phyloP scores from a whole-genome alignment of 2,797 vertebrate species.

The Alauda arvensis region DNA sequence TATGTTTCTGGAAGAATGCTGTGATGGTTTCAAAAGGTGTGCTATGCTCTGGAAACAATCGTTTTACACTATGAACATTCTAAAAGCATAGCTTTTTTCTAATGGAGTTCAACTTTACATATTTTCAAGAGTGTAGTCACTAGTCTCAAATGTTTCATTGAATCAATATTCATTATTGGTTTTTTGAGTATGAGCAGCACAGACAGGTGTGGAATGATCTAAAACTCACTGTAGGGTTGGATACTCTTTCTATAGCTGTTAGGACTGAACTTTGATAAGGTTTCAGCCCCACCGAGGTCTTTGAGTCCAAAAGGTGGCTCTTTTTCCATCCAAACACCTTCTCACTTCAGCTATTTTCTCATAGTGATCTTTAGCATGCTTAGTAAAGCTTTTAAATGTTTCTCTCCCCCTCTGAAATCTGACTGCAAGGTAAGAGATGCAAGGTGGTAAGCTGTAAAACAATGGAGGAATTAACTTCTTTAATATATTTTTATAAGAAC shows the following conservation, averaged over 20 bases:
- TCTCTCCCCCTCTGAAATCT: neutral
- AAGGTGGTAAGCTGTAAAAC: neutral
- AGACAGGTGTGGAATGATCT: neutral
- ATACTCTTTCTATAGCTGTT: neutral
- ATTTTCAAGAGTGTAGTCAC: neutral
- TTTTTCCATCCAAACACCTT: neutral
- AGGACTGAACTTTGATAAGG: neutral
- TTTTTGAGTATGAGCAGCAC: neutral
- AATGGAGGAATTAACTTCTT: neutral
- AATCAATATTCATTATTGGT: neutral
- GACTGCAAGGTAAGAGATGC: neutral
- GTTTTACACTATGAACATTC: neutral
- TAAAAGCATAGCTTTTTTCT: neutral
- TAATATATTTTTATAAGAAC: neutral
- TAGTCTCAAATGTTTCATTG: neutral
- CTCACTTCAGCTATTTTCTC: neutral
- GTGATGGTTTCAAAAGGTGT: neutral
- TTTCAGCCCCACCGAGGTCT: neutral
- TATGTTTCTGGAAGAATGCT: neutral
- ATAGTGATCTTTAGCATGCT: neutral
- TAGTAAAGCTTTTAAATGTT: neutral
- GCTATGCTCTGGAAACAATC: neutral
- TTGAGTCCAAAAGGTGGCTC: neutral
- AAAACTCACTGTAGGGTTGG: neutral
- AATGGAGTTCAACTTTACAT: neutral